Base-by-base conservation (phyloP, 2,888 invertebrate genomes). In the Malthinus seriepunctatus region DNA sequence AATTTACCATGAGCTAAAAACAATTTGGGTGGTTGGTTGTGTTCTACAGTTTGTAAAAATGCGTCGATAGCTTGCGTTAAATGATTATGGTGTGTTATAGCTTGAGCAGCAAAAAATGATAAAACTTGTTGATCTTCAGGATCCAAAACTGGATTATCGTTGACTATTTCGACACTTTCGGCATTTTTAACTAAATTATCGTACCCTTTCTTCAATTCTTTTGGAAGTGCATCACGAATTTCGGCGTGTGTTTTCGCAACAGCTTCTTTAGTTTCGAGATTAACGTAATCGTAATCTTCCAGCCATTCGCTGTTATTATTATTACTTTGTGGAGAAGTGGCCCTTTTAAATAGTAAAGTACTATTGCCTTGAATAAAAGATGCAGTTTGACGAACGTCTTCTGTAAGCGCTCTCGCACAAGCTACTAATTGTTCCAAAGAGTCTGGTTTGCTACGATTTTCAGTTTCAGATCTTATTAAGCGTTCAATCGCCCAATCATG, bases 1-100 rank as follows among this genome's bases (percentile, higher is more conserved):
- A 95, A 95, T 78, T 97, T 97, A 51, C 94, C 93, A 76, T 95
- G 93, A 9, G 94, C 93, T 50, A 97, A 88, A 78, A 96, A 96
- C 63, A 89, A 90, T 78, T 93, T 93, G 0, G 97, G 97, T 35
- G 95, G 95, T 75, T 95, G 93, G 72, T 95, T 95, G 78, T 90
- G 91, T 72, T 95, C 94, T 37, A 97, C 91, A 4, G 94, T 92
- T 69, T 90, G 86, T 45, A 97, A 84, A 80, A 97, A 97, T 0
- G 93, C 93, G 72, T 95, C 95, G 55, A 97, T 94, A 10, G 95
- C 93, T 67, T 91, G 90, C 62, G 91, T 88, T 45, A 97, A 83
- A 75, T 91, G 89, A 14, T 88, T 88, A 70, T 92, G 89, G 76
- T 95, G 94, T 9, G 89, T 90, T 34, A 91, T 88, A 23, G 92